Evolutionary conservation across 2,888 invertebrate genomes (phyloP).

Genomic region (Anticlea derivata): DNA sequence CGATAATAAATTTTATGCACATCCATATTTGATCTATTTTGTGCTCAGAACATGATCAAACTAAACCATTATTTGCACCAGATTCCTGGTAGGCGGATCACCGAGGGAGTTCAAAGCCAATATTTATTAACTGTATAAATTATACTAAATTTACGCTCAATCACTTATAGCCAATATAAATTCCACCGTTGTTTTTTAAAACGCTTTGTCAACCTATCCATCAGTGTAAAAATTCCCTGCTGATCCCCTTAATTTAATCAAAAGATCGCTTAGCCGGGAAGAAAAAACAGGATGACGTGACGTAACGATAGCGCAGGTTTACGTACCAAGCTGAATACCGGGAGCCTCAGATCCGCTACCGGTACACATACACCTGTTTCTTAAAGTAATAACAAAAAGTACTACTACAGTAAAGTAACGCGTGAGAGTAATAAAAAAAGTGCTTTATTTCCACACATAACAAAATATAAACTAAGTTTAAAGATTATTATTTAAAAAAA

Average conservation of each 20-base stretch:
- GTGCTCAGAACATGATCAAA: background rate
- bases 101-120: conserved; percentile 50
- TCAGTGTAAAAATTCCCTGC: conserved; percentile 80
- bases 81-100: background rate
- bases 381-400: too few species aligned
- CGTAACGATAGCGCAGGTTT: conserved; percentile 60
- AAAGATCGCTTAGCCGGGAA: conserved; percentile 79
- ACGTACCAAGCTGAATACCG: conserved; percentile 7
- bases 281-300: conserved; percentile 79
- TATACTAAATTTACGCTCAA: conserved; percentile 72
- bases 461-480: too few species aligned
- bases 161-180: conserved; percentile 80
- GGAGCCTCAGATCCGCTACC: too few species aligned
- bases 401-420: too few species aligned
- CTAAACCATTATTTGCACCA: conserved; percentile 10
- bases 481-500: too few species aligned
- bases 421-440: too few species aligned
- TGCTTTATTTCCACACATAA: too few species aligned
- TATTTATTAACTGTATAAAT: conserved; percentile 75
- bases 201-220: conserved; percentile 81
- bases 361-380: too few species aligned
- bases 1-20: too few species aligned
- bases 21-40: background rate
- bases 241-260: conserved; percentile 83
- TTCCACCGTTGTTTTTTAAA: conserved; percentile 72